Evolutionary conservation across 2,888 invertebrate genomes (phyloP).

Genomic region (Yponomeuta plumbellus): DNA sequence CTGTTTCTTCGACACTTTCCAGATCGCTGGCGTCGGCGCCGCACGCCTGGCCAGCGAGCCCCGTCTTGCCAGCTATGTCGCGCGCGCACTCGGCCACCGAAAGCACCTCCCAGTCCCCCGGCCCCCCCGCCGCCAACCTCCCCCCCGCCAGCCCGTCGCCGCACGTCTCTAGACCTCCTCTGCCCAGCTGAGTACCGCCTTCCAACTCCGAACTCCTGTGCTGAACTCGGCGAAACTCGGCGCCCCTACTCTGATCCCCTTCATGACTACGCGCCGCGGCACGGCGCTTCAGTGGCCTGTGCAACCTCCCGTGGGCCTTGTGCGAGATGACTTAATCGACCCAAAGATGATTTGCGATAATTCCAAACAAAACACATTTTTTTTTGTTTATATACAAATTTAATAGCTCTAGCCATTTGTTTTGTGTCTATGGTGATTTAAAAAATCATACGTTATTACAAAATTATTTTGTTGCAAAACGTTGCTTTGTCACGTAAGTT

Average conservation of each 20-base stretch:
- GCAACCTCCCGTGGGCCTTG: neutral
- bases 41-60: constrained; percentile 89
- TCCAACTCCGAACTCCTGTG: constrained; percentile 77
- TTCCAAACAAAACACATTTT: too few species aligned
- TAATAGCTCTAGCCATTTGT: too few species aligned
- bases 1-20: constrained; percentile 32
- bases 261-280: constrained; percentile 42
- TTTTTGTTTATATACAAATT: too few species aligned
- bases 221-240: constrained; percentile 76
- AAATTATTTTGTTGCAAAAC: too few species aligned
- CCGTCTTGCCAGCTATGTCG: constrained; percentile 82
- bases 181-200: constrained; percentile 77
- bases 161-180: constrained; percentile 55
- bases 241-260: constrained; percentile 67
- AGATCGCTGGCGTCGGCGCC: constrained; percentile 78
- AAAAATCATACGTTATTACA: too few species aligned
- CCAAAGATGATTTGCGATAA: too few species aligned
- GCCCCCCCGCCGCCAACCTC: constrained; percentile 64
- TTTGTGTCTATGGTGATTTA: too few species aligned
- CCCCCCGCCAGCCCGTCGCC: constrained; percentile 63
- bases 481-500: too few species aligned
- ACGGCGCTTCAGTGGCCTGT: constrained; percentile 33
- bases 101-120: constrained; percentile 66
- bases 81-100: constrained; percentile 85
- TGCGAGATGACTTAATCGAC: too few species aligned